These are phyloP conservation scores for Hemiprocne comata DNA, from an alignment of 2,113 vertebrate species.

Conservation along the genomic window DNA sequence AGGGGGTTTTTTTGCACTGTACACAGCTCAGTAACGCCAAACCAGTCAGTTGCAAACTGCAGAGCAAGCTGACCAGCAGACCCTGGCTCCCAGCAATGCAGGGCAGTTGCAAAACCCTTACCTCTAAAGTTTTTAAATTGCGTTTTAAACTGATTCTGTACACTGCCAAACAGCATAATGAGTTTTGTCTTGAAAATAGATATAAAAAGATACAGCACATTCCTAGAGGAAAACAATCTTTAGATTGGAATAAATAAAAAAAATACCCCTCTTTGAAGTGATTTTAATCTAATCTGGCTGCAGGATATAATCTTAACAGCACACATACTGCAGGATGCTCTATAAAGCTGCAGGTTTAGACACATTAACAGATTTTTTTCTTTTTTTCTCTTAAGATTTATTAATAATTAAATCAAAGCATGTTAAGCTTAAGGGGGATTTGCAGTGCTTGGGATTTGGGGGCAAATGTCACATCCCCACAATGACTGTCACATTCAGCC, in stretches of 20 bases:
- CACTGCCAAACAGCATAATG: not conserved
- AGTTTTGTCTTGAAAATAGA: conserved; percentile 10
- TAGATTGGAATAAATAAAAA: conserved; percentile 58
- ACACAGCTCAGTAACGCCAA: not conserved
- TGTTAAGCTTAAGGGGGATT: conserved; percentile 14
- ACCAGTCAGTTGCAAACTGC: not conserved
- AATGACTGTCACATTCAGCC: fast-evolving
- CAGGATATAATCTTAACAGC: conserved; percentile 44
- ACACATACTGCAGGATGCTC: not conserved
- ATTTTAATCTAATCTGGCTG: conserved; percentile 58
- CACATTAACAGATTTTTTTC: not conserved
- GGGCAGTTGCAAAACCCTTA: not conserved
- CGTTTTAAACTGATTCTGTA: not conserved
- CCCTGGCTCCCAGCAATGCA: not conserved
- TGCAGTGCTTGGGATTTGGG: not conserved
- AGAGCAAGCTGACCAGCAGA: not conserved
- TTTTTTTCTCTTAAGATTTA: not conserved
- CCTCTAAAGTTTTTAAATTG: not conserved
- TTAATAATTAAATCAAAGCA: conserved; percentile 57
- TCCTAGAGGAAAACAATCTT: conserved; percentile 24
- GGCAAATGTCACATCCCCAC: not conserved
- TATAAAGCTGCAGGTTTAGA: conserved; percentile 31
- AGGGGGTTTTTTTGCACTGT: not conserved
- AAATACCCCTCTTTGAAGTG: conserved; percentile 39
- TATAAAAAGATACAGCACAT: not conserved